phyloP scores from a whole-genome alignment of 2,797 vertebrate genomes.

The Nannoperca obscura region DNA sequence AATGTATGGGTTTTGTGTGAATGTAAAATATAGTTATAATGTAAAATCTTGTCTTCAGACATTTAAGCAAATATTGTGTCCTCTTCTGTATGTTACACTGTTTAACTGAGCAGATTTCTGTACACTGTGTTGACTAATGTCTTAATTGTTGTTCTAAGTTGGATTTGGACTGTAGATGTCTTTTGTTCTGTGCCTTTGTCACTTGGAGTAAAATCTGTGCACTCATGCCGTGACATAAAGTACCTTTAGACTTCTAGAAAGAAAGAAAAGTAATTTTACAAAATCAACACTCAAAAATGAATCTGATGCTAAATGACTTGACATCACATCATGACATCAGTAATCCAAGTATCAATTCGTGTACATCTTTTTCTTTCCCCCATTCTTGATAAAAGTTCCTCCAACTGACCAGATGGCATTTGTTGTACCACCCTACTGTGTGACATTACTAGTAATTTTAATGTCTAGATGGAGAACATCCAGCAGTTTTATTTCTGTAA shows the following conservation, averaged over 20 bases:
- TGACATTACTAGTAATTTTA: constrained; percentile 40
- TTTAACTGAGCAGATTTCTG: constrained; percentile 60
- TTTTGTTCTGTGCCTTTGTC: constrained; percentile 74
- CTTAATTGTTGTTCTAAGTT: constrained; percentile 46
- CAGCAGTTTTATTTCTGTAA: constrained; percentile 59
- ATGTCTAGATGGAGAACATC: constrained; percentile 40
- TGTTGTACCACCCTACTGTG: constrained; percentile 37
- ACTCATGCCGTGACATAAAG: constrained; percentile 41
- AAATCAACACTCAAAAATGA: constrained; percentile 20
- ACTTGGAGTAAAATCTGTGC: constrained; percentile 51
- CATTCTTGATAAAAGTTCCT: constrained; percentile 26
- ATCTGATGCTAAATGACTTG: constrained; percentile 22
- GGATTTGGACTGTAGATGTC: constrained; percentile 61
- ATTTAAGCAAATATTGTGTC: constrained; percentile 68
- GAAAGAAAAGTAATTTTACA: constrained; percentile 24
- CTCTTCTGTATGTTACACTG: constrained; percentile 64
- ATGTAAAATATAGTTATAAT: constrained; percentile 70
- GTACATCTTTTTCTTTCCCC: constrained; percentile 29
- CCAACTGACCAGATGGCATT: constrained; percentile 22
- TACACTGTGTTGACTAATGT: constrained; percentile 58
- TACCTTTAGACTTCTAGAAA: constrained; percentile 29
- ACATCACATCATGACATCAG: no score
- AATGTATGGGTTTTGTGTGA: constrained; percentile 66
- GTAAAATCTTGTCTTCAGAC: constrained; percentile 60
- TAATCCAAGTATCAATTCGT: constrained; percentile 32